Conservation (phyloP, 1,140 invertebrate species). For the Spodoptera frugiperda region DNA sequence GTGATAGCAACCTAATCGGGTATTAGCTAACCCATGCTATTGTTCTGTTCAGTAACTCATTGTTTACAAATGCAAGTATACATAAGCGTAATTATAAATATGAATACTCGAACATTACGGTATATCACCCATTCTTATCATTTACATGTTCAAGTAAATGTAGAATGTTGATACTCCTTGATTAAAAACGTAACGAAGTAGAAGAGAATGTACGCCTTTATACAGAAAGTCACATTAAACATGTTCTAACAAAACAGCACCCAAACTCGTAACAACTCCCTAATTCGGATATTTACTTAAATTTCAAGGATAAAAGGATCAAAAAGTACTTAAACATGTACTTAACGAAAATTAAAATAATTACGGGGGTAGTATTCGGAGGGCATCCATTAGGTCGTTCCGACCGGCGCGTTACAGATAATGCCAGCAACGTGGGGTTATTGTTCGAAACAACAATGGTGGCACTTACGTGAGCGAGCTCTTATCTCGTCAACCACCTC, state of each 20-base stretch:
- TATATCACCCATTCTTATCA: neutral
- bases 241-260: slow-evolving; percentile 27
- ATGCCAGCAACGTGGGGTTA: slow-evolving; percentile 69
- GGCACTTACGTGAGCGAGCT: slow-evolving; percentile 68
- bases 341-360: slow-evolving; percentile 73
- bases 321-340: slow-evolving; percentile 55
- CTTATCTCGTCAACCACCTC: slow-evolving; percentile 76
- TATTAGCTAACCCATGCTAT: slow-evolving; percentile 26
- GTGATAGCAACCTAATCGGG: neutral
- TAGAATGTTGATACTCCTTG: neutral
- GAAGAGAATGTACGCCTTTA: slow-evolving; percentile 8
- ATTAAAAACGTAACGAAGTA: slow-evolving; percentile 2
- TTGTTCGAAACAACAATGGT: slow-evolving; percentile 73
- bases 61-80: slow-evolving; percentile 2
- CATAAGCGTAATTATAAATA: neutral
- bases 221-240: slow-evolving; percentile 18
- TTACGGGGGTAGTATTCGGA: slow-evolving; percentile 65
- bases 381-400: slow-evolving; percentile 69
- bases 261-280: slow-evolving; percentile 48
- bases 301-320: slow-evolving; percentile 53
- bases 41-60: slow-evolving; percentile 22
- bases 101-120: neutral
- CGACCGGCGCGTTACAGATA: slow-evolving; percentile 65
- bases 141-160: slow-evolving; percentile 5
- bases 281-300: slow-evolving; percentile 50